Conservation (phyloP, 1,140 invertebrate genomes). For the Magallana ariakensis region DNA sequence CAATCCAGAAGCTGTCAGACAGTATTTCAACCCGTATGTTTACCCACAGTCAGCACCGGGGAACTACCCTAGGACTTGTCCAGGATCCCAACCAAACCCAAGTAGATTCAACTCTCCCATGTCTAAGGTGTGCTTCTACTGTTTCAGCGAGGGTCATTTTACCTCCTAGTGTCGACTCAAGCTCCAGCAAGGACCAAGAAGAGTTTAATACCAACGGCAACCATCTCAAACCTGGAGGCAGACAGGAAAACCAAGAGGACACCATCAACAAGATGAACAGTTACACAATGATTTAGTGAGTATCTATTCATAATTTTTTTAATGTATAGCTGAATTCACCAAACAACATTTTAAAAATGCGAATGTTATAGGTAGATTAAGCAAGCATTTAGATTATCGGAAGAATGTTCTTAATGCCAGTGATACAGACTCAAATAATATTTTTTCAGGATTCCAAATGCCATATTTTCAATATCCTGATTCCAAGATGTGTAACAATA, state of each 20-base stretch:
- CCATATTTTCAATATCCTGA: neutral
- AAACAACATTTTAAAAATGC: too few species aligned
- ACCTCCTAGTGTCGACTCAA: neutral
- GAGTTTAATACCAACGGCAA: too few species aligned
- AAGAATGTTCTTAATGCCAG: too few species aligned
- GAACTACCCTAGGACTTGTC: too few species aligned
- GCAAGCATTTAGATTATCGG: too few species aligned
- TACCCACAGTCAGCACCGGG: too few species aligned
- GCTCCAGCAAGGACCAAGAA: neutral
- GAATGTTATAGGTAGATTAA: too few species aligned
- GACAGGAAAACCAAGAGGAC: neutral
- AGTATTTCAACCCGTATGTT: neutral
- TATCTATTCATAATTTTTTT: neutral
- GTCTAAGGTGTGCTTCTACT: neutral
- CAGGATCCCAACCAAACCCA: too few species aligned
- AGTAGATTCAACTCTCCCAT: neutral
- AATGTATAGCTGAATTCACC: too few species aligned
- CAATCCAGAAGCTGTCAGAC: neutral
- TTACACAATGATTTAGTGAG: neutral
- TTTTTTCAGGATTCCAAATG: too few species aligned
- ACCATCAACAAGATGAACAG: neutral
- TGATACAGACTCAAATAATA: too few species aligned
- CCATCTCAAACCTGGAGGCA: neutral
- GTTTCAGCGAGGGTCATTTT: neutral
- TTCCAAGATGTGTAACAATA: slow-evolving; percentile 42